Percentiles rank a stretch among this genome's conserved stretches.
Conservation (phyloP, 2,797 vertebrate species). For the Sebastes matsubarae region DNA sequence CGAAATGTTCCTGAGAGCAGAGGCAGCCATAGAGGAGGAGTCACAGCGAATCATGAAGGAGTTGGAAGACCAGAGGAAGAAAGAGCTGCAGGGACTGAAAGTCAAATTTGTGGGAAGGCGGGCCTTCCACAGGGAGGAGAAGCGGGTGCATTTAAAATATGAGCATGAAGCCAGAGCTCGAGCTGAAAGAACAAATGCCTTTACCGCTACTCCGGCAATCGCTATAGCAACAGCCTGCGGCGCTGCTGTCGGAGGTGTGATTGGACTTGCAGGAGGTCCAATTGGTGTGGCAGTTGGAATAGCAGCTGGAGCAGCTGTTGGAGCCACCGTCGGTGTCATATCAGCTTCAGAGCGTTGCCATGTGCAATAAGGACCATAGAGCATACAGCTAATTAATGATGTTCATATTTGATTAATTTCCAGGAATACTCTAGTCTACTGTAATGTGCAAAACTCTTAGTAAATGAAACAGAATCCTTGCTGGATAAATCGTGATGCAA, state of each 20-base stretch:
- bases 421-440: neutral
- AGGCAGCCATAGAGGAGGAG: conserved; percentile 58
- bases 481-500: no score
- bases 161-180: conserved; percentile 26
- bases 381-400: neutral
- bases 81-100: conserved; percentile 33
- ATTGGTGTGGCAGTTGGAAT: conserved; percentile 35
- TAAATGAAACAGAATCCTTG: no score
- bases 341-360: conserved; percentile 31
- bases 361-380: conserved; percentile 31
- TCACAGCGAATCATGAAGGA: conserved; percentile 43
- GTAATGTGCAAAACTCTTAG: no score
- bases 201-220: neutral
- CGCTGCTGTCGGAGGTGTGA: conserved; percentile 39
- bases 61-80: conserved; percentile 16
- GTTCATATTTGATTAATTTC: neutral
- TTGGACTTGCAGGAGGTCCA: conserved; percentile 48
- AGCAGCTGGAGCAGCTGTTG: conserved; percentile 53
- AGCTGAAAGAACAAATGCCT: conserved; percentile 51
- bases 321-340: conserved; percentile 34
- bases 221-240: conserved; percentile 25
- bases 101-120: neutral
- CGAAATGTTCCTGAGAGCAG: conserved; percentile 55
- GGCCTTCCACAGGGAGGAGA: conserved; percentile 2
- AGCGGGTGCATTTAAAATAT: conserved; percentile 28